A percentile compares a stretch with the other conserved stretches of the same genome.
These are phyloP conservation scores for Dryococelus australis DNA, from an alignment of 2,888 invertebrate species.

Conservation along the genomic window DNA sequence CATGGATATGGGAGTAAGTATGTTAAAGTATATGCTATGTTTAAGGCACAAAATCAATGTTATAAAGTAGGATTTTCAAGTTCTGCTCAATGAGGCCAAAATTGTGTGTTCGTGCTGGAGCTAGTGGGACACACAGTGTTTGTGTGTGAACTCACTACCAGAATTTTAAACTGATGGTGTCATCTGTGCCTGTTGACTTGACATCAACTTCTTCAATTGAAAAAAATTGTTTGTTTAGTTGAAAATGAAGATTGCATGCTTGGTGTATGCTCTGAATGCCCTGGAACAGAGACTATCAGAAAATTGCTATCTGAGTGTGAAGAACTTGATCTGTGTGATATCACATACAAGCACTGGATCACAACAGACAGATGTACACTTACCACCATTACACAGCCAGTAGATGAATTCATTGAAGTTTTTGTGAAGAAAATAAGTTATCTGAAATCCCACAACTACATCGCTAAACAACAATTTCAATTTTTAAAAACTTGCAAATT, in stretches of 20 bases:
- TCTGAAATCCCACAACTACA: neutral
- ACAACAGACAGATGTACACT: neutral
- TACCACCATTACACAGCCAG: neutral
- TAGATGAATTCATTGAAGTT: slow-evolving; percentile 13
- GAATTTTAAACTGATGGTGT: neutral
- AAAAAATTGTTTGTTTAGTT: too few relatives aligned
- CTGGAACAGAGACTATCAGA: neutral
- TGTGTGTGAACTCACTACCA: neutral
- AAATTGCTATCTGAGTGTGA: neutral
- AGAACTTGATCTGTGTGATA: neutral
- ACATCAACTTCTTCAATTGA: too few relatives aligned
- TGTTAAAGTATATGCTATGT: too few relatives aligned
- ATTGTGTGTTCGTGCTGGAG: too few relatives aligned
- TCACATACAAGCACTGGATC: slow-evolving; percentile 27
- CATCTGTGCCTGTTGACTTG: too few relatives aligned
- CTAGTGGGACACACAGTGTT: too few relatives aligned
- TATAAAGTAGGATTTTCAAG: neutral
- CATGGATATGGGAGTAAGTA: too few relatives aligned
- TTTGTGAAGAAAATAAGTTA: neutral
- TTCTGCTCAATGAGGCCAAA: neutral
- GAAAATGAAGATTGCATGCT: too few relatives aligned
- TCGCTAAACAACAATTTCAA: slow-evolving; percentile 18
- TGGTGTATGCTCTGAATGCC: neutral
- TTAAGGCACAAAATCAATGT: too few relatives aligned
- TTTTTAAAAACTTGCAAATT: neutral